Conservation (phyloP, 2,797 vertebrate species). For the Botia almorhae region DNA sequence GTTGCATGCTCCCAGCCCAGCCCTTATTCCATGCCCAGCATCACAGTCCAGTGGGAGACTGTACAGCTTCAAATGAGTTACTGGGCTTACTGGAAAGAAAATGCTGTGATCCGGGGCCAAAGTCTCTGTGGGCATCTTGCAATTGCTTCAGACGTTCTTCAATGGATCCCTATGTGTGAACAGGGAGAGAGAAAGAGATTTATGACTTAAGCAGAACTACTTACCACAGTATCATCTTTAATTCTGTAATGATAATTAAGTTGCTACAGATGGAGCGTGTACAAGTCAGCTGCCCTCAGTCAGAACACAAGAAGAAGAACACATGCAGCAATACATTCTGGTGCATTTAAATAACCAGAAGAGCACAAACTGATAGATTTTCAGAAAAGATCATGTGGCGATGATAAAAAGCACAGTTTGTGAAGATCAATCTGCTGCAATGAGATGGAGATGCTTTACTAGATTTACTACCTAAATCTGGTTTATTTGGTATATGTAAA, state of each 20-base stretch:
- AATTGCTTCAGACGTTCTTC: constrained; percentile 95
- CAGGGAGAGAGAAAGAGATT: constrained; percentile 19
- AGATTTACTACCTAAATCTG: constrained; percentile 66
- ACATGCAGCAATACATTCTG: constrained; percentile 57
- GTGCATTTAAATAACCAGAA: constrained; percentile 55
- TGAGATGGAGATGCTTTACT: constrained; percentile 60
- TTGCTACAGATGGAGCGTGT: constrained; percentile 16
- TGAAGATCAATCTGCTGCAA: neutral
- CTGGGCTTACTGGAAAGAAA: constrained; percentile 92
- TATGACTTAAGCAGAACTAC: constrained; percentile 1
- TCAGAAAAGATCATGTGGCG: neutral
- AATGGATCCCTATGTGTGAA: constrained; percentile 83
- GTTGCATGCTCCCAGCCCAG: neutral
- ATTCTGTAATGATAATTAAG: neutral
- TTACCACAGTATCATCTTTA: neutral
- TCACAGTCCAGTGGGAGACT: neutral
- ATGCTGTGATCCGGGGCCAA: constrained; percentile 96
- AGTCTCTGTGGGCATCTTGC: constrained; percentile 96
- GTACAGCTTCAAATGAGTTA: constrained; percentile 27
- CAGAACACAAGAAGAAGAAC: constrained; percentile 46
- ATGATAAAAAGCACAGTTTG: neutral
- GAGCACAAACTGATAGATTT: neutral
- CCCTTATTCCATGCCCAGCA: neutral
- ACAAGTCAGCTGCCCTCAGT: constrained; percentile 21
- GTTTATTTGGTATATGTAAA: constrained; percentile 72